Conservation (phyloP, 2,888 invertebrate genomes). For the Leptopilina myrica region DNA sequence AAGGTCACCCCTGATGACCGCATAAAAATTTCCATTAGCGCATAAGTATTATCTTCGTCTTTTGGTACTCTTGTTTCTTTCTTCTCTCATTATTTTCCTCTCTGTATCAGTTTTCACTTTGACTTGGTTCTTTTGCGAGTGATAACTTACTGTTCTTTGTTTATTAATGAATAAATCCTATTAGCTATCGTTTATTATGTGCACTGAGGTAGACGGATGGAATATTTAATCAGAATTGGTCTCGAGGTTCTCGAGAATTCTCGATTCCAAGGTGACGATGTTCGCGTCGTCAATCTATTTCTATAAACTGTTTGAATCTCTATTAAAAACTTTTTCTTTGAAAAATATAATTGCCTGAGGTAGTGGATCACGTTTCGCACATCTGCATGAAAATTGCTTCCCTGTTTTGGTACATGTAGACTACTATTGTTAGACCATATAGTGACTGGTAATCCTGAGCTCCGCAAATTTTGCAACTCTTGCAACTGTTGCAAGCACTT, state of each 20-base stretch:
- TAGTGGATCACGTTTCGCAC: constrained; percentile 68
- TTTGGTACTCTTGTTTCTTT: constrained; percentile 38
- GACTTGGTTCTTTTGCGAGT: constrained; percentile 42
- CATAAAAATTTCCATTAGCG: not conserved
- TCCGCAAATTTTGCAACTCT: too few species aligned
- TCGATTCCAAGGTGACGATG: constrained; percentile 20
- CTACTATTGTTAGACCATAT: constrained; percentile 37
- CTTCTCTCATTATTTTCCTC: constrained; percentile 16
- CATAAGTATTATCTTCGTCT: constrained; percentile 15
- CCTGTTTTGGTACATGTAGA: constrained; percentile 25
- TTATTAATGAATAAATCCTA: constrained; percentile 57
- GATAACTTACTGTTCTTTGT: constrained; percentile 24
- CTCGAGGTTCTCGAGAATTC: constrained; percentile 38
- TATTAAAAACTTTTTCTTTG: constrained; percentile 45
- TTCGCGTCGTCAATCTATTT: constrained; percentile 31
- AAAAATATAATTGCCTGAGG: constrained; percentile 66
- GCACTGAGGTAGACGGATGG: constrained; percentile 75
- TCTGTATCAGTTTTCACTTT: constrained; percentile 51
- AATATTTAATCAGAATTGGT: constrained; percentile 62
- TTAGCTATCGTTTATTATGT: constrained; percentile 69
- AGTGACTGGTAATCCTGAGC: constrained; percentile 36
- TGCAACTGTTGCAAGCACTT: constrained; percentile 16
- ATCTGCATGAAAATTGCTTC: constrained; percentile 33
- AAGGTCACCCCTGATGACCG: constrained; percentile 1
- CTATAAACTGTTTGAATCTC: constrained; percentile 41